Base-by-base conservation (phyloP, 1,140 invertebrate genomes). In the Reticulitermes speratus region DNA sequence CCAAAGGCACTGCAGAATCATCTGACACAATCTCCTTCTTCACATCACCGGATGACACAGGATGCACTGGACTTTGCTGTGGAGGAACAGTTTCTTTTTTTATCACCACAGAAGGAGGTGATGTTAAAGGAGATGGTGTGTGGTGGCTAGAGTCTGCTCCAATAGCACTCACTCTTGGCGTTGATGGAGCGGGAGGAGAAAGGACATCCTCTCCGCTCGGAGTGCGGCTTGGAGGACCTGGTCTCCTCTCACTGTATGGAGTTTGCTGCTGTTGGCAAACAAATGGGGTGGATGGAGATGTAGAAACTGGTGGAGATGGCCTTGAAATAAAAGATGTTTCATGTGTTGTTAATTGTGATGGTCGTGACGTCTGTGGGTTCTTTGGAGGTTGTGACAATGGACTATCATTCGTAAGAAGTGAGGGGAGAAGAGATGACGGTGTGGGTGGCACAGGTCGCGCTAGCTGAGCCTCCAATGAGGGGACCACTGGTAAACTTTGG, bases 381-480 rank as follows among this genome's bases (percentile, higher is more conserved):
- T 65, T 65, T 65, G 65, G 65, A 12, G 65, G 25, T 30, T 75
- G 65, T 75, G 65, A 75, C 55, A 38, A 65, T 23, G 32, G 85
- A 44, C 30, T 48, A 16, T 75, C 81, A 86, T 87, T 87, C 21
- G 59, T 83, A 19, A 90, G 85, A 23, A 89, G 87, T 0, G 91
- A 91, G 25, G 92, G 92, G 52, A 92, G 88, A 3, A 91, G 89
- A 44, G 90, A 91, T 7, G 92, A 91, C 69, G 91, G 91, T 25
- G 93, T 94, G 0, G 95, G 94, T 87, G 94, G 94, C 2, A 95
- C 93, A 2, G 95, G 95, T 83, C 94, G 92, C 1, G 95, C 95
- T 87, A 96, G 89, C 88, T 96, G 95, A 1, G 94, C 95, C 90
- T 96, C 95, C 86, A 96, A 89, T 3, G 95, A 96, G 44, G 94